These are phyloP conservation scores for Hirtodrosophila trivittata DNA, from an alignment of 2,888 invertebrate genomes.

Conservation along the genomic window DNA sequence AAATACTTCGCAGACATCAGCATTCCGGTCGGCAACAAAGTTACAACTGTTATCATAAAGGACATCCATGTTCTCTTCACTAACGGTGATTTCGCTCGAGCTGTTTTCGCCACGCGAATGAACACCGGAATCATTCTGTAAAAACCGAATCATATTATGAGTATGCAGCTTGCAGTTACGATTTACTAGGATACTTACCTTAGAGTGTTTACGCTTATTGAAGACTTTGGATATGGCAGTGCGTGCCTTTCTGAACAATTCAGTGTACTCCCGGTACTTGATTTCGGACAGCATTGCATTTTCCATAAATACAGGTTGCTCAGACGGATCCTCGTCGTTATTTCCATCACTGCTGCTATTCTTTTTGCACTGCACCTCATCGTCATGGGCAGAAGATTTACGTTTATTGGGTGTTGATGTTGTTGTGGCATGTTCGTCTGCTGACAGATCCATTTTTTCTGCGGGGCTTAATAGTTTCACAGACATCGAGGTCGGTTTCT, in stretches of 20 bases:
- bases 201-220: constrained; percentile 64
- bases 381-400: constrained; percentile 56
- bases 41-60: constrained; percentile 74
- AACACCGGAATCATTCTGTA: constrained; percentile 82
- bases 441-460: constrained; percentile 6
- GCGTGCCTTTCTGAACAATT: constrained; percentile 69
- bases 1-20: constrained; percentile 88
- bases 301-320: constrained; percentile 6
- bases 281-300: constrained; percentile 15
- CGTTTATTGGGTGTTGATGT: constrained; percentile 67
- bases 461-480: neutral
- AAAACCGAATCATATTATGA: constrained; percentile 7
- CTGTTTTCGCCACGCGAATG: constrained; percentile 81
- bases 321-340: constrained; percentile 21
- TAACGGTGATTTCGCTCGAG: constrained; percentile 71
- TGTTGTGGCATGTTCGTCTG: constrained; percentile 12
- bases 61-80: constrained; percentile 52
- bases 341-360: constrained; percentile 40
- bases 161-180: too few relatives aligned
- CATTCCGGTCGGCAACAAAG: constrained; percentile 71
- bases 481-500: too few relatives aligned
- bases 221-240: constrained; percentile 77
- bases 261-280: constrained; percentile 66
- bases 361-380: constrained; percentile 66
- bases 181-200: too few relatives aligned